Base-by-base conservation (phyloP, 1,140 invertebrate genomes). In the Ephestia elutella region DNA sequence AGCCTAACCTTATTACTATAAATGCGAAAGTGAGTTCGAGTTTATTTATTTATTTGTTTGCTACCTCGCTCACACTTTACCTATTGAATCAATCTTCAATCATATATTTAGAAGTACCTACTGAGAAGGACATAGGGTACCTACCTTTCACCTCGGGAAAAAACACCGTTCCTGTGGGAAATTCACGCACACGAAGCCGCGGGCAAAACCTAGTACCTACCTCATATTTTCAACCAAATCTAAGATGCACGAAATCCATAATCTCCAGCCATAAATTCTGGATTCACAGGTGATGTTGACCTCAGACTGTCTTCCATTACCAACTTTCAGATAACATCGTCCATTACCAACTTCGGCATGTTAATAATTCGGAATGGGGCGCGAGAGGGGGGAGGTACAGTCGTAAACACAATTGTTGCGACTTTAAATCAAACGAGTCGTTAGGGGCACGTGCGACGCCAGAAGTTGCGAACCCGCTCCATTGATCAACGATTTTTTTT, bases 341-440 rank as follows among this genome's bases (percentile, higher is more conserved):
- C 20, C 19, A 53, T 53, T 25, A 53, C 9, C 9, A 25, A 20
- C 50, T 25, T 53, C 19, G 50, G 19, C 13, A 21, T 53, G 19
- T 53, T 53, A 53, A 53, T 53, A 19, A 50, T 50, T 61, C 18
- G 13, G 57, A 21, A 21, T 35, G 38, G 20, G 21, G 51, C 21
- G 35, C 21, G 55, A 18, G 65, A 25, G 56, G 32, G 65, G 54
- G 54, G 56, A 56, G 59, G 63, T 21, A 56, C 51, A 60, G 49
- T 74, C 78, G 68, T 80, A 79, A 78, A 82, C 77, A 82, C 80
- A 83, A 82, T 86, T 86, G 82, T 83, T 81, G 78, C 79, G 71
- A 77, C 73, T 83, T 81, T 86, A 86, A 86, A 86, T 86, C 82
- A 86, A 86, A 86, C 79, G 66, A 82, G 79, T 78, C 82, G 77